A percentile compares a stretch with the other conserved stretches of the same genome.
phyloP scores from a whole-genome alignment of 2,888 invertebrate genomes.

The Zygogramma bicolorata region DNA sequence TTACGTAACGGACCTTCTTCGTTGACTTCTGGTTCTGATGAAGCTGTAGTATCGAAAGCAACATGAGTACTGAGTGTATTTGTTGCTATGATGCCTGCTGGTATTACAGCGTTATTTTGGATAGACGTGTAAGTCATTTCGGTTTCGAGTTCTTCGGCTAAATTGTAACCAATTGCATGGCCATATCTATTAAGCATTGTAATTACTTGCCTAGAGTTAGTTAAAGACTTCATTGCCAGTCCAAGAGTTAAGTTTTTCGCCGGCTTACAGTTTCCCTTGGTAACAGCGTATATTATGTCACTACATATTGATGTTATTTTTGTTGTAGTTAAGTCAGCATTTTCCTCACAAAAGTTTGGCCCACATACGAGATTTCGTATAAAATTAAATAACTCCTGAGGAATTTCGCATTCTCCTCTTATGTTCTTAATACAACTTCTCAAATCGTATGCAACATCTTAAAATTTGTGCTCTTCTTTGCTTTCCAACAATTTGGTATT shows the following conservation, averaged over 20 bases:
- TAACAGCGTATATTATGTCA: constrained; percentile 46
- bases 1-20: constrained; percentile 26
- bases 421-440: constrained; percentile 52
- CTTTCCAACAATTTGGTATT: constrained; percentile 45
- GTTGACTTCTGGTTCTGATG: constrained; percentile 14
- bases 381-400: constrained; percentile 23
- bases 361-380: constrained; percentile 23
- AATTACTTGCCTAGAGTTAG: constrained; percentile 50
- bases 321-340: background rate
- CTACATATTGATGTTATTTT: constrained; percentile 42
- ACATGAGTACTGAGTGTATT: constrained; percentile 50
- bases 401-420: constrained; percentile 25
- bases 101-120: constrained; percentile 47
- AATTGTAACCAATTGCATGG: constrained; percentile 52
- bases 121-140: constrained; percentile 46
- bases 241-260: constrained; percentile 38
- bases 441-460: constrained; percentile 51
- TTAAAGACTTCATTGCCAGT: constrained; percentile 51
- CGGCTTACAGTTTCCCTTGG: constrained; percentile 15
- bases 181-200: constrained; percentile 56
- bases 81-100: constrained; percentile 48
- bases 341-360: constrained; percentile 1
- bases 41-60: constrained; percentile 47
- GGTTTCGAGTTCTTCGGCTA: constrained; percentile 58
- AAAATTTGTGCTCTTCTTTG: constrained; percentile 38